Evolutionary conservation across 2,888 invertebrate species (phyloP).

Genomic region (Endotricha flammealis): DNA sequence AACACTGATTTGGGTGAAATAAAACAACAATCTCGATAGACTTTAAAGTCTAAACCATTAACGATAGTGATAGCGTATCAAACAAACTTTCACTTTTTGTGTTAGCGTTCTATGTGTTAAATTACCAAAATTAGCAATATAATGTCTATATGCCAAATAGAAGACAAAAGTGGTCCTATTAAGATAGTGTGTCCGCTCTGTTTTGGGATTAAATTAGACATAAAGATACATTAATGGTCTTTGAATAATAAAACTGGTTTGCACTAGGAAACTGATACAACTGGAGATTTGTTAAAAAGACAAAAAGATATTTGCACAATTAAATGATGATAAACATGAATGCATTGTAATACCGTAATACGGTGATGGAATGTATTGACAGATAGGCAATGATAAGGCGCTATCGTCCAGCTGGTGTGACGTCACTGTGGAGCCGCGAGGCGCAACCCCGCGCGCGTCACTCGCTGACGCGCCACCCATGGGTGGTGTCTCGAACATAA

Average conservation of each 20-base stretch:
- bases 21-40: background rate
- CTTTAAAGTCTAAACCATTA: no score
- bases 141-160: slow-evolving; percentile 23
- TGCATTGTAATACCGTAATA: no score
- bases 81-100: slow-evolving; percentile 36
- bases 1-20: no score
- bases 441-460: slow-evolving; percentile 45
- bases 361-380: no score
- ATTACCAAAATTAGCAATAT: no score
- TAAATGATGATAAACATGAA: no score
- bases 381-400: slow-evolving; percentile 32
- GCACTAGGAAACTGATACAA: no score
- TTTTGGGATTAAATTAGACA: slow-evolving; percentile 22
- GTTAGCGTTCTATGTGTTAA: slow-evolving; percentile 14
- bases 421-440: slow-evolving; percentile 46
- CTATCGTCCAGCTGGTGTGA: slow-evolving; percentile 56
- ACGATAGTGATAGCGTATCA: background rate
- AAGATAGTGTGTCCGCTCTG: slow-evolving; percentile 29
- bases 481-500: slow-evolving; percentile 23
- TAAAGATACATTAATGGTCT: slow-evolving; percentile 26
- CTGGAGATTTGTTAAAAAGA: no score
- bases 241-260: slow-evolving; percentile 18
- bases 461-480: slow-evolving; percentile 26
- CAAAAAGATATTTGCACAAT: no score
- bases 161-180: slow-evolving; percentile 45